A percentile compares a stretch with the other conserved stretches of the same genome.
Conservation (phyloP, 2,888 invertebrate genomes). For the Pristionchus arcanus region DNA sequence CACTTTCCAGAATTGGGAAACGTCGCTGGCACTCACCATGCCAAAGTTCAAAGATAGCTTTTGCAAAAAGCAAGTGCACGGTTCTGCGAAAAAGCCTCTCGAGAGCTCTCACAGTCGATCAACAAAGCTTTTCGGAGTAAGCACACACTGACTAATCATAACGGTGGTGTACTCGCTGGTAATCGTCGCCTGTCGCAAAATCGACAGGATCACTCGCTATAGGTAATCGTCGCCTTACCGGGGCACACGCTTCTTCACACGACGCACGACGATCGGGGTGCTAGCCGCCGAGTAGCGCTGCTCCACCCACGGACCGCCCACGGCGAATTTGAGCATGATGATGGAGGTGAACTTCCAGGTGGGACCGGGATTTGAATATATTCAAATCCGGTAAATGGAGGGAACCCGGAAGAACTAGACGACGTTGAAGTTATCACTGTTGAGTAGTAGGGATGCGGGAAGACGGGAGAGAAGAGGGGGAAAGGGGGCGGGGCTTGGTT, state of each 20-base stretch:
- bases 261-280: constrained; percentile 41
- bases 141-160: constrained; percentile 12
- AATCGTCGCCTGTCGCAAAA: constrained; percentile 36
- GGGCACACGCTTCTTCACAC: constrained; percentile 4
- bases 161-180: background rate
- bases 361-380: constrained; percentile 20
- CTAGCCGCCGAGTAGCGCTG: background rate
- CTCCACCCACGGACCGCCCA: constrained; percentile 56
- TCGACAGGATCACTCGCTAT: background rate
- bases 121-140: background rate
- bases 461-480: background rate
- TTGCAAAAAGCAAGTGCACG: constrained; percentile 5
- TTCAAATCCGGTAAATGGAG: constrained; percentile 31
- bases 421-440: constrained; percentile 36
- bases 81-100: constrained; percentile 47
- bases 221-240: constrained; percentile 43
- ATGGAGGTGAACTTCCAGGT: background rate
- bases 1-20: constrained; percentile 19
- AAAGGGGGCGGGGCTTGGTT: constrained; percentile 35
- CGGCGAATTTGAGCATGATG: constrained; percentile 54
- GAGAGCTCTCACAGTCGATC: background rate
- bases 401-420: constrained; percentile 22
- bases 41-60: background rate
- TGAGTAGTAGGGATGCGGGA: constrained; percentile 23
- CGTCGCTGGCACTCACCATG: background rate